A percentile compares a stretch with the other conserved stretches of the same genome.
These are phyloP conservation scores for Sinocyclocheilus maitianheensis DNA, from an alignment of 2,113 vertebrate species.

Conservation along the genomic window DNA sequence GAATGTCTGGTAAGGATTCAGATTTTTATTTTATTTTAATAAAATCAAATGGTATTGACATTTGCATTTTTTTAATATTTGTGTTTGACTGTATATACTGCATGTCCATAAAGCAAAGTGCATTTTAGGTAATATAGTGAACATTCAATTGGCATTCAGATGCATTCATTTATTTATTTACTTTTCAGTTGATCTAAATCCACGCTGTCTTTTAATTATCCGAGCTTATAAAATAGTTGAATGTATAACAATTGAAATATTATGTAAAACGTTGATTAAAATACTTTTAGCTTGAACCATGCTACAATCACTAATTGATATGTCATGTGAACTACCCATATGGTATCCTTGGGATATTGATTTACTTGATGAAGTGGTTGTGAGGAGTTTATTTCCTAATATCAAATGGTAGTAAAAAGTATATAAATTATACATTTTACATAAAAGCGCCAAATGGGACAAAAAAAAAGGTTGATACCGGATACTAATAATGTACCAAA, in stretches of 20 bases:
- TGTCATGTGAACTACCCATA: not conserved
- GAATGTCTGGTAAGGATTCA: not conserved
- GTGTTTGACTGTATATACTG: not conserved
- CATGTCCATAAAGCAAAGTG: not conserved
- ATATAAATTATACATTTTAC: not conserved
- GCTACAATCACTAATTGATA: too few species aligned
- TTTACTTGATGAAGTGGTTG: slow-evolving; percentile 10
- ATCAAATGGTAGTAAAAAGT: not conserved
- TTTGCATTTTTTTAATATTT: not conserved
- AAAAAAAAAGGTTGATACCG: not conserved
- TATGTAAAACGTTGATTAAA: not conserved
- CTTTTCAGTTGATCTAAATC: not conserved
- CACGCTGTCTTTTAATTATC: not conserved
- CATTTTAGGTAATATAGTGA: not conserved
- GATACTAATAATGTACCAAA: not conserved
- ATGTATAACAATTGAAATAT: not conserved
- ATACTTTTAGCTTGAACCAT: not conserved
- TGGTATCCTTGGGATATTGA: not conserved
- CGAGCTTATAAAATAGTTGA: not conserved
- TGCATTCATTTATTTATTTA: not conserved
- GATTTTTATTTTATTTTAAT: not conserved
- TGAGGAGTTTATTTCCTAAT: not conserved
- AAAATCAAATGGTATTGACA: not conserved
- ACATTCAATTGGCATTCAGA: not conserved
- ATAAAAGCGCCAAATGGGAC: not conserved